Percentiles rank a stretch among this genome's conserved stretches.
Conservation (phyloP, 2,113 vertebrate species). For the Brachypodius melanocephalos region DNA sequence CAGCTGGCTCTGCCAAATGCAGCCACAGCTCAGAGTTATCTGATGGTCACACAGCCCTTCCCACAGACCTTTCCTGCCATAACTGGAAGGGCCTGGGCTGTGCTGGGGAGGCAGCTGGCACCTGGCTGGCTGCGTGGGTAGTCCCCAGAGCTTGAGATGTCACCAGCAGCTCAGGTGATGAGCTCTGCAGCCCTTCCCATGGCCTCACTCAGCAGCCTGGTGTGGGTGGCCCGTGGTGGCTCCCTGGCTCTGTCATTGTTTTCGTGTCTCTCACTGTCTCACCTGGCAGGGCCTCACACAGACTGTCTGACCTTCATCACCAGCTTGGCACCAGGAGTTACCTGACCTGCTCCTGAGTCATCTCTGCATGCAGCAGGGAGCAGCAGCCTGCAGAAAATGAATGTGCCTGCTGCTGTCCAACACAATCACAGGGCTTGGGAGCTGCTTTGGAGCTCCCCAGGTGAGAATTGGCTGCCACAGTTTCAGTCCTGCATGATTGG, state of each 20-base stretch:
- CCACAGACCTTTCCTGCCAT: neutral
- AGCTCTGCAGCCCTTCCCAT: neutral
- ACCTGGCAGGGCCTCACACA: neutral
- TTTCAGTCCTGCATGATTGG: neutral
- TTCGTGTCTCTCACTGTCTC: neutral
- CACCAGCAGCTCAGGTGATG: neutral
- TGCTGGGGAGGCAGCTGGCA: neutral
- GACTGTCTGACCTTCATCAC: neutral
- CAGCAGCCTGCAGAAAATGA: neutral
- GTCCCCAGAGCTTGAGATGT: neutral
- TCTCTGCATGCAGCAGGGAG: neutral
- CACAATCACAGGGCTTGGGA: neutral
- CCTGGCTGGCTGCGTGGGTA: neutral
- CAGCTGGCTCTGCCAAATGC: neutral
- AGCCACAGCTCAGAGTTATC: neutral
- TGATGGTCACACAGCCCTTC: neutral
- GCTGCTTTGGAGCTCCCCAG: neutral
- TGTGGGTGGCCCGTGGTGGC: neutral
- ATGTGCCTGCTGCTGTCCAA: neutral
- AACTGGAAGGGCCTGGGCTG: neutral
- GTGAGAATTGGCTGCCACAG: neutral
- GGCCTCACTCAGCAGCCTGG: neutral
- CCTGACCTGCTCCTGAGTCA: constrained; percentile 27
- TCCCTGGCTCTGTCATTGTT: neutral
- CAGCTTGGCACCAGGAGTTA: constrained; percentile 22